Evolutionary conservation across 2,113 vertebrate species (phyloP).

Genomic region (Podarcis raffonei): DNA sequence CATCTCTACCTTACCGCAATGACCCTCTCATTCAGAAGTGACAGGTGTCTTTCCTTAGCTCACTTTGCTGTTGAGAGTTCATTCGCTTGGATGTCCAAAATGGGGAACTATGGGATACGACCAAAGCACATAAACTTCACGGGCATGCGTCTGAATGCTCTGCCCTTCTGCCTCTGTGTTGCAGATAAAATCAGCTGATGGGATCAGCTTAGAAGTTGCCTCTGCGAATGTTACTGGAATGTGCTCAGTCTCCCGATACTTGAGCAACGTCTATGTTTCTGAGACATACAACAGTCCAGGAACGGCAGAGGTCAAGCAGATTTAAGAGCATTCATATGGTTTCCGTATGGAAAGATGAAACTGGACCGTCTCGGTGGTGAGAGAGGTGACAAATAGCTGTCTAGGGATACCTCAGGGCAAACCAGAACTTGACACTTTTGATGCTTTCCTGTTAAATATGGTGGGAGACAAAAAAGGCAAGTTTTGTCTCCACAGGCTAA

Average conservation of each 20-base stretch:
- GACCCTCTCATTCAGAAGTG: not conserved
- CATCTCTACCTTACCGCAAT: not conserved
- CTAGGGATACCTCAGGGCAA: slow-evolving; percentile 55
- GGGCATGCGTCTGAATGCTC: not conserved
- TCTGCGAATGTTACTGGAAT: not conserved
- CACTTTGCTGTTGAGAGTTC: not conserved
- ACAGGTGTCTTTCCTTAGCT: too few relatives aligned
- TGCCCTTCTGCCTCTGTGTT: too few relatives aligned
- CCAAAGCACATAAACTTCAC: not conserved
- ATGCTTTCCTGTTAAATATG: slow-evolving; percentile 23
- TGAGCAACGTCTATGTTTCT: not conserved
- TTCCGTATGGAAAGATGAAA: slow-evolving; percentile 31
- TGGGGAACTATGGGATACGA: not conserved
- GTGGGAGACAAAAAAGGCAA: slow-evolving; percentile 11
- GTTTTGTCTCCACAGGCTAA: slow-evolving; percentile 38
- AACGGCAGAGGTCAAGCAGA: not conserved
- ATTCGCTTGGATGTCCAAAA: not conserved
- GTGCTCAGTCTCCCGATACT: not conserved
- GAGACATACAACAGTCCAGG: not conserved
- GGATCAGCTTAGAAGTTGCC: not conserved
- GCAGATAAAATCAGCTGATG: not conserved
- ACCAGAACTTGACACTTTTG: slow-evolving; percentile 31
- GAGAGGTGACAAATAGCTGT: slow-evolving; percentile 50
- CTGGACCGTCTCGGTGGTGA: slow-evolving; percentile 25
- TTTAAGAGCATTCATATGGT: slow-evolving; percentile 25